Conservation (phyloP, 2,888 invertebrate species). For the Cryptocephalus primarius region DNA sequence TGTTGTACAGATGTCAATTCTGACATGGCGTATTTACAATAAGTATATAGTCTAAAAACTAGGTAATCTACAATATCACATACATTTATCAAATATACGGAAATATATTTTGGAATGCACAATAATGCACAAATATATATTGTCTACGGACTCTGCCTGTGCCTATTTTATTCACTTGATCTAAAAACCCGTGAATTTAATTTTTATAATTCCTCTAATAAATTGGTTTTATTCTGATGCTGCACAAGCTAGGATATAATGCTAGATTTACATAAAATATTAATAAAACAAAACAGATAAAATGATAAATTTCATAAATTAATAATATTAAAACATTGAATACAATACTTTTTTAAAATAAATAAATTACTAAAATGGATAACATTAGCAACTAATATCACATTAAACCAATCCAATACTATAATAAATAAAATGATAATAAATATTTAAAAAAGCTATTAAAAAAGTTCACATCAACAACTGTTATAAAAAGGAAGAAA, state of each 20-base stretch:
- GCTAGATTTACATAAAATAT: not conserved
- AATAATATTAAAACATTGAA: not conserved
- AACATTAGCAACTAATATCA: no score
- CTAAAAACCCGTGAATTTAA: not conserved
- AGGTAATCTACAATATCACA: conserved; percentile 32
- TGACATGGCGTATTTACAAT: no score
- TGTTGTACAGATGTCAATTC: no score
- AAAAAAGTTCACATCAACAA: no score
- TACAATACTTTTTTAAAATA: not conserved
- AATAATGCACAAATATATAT: conserved; percentile 30
- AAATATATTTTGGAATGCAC: conserved; percentile 34
- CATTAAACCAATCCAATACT: no score
- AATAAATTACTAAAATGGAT: no score
- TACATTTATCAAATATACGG: conserved; percentile 35
- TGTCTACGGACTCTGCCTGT: conserved; percentile 31
- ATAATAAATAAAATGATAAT: no score
- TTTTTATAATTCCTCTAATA: not conserved
- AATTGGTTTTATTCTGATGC: not conserved
- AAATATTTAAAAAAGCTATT: no score
- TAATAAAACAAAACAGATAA: not conserved
- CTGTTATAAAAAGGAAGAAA: no score
- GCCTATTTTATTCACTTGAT: conserved; percentile 17
- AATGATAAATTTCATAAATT: not conserved
- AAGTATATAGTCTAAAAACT: not conserved
- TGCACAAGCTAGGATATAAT: not conserved